Percentiles rank a stretch among this genome's conserved stretches.
phyloP scores from a whole-genome alignment of 1,140 invertebrate genomes.

The Atopsyche davidsoni region DNA sequence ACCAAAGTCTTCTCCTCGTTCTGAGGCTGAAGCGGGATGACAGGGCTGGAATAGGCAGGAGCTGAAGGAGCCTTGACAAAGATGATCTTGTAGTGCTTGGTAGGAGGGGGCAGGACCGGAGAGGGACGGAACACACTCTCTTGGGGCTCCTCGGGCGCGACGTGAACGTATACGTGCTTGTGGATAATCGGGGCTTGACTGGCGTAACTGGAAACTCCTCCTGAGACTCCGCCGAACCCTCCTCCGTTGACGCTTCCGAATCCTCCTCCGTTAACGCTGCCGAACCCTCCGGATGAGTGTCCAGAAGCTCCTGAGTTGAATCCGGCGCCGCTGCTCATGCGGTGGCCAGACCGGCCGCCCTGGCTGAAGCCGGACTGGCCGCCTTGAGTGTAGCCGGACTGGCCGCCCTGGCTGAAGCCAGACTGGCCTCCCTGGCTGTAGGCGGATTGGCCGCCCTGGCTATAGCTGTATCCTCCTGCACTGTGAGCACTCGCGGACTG shows the following conservation, averaged over 20 bases:
- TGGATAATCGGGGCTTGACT: slow-evolving; percentile 56
- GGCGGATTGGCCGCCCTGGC: not conserved
- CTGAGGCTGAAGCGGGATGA: slow-evolving; percentile 60
- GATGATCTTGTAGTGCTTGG: slow-evolving; percentile 71
- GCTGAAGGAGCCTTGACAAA: slow-evolving; percentile 71
- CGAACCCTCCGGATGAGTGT: not conserved
- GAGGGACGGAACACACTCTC: slow-evolving; percentile 2
- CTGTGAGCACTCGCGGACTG: not conserved
- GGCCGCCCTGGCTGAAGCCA: not conserved
- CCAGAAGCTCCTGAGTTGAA: not conserved
- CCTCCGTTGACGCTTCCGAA: not conserved
- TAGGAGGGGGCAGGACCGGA: not conserved
- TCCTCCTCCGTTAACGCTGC: too few relatives aligned
- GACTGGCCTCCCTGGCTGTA: not conserved
- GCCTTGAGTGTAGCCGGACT: not conserved
- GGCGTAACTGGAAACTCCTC: slow-evolving; percentile 1
- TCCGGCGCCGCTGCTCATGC: not conserved
- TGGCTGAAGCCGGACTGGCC: not conserved
- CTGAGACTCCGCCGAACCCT: not conserved
- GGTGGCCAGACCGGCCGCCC: not conserved
- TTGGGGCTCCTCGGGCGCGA: slow-evolving; percentile 63
- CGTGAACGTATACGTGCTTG: slow-evolving; percentile 71
- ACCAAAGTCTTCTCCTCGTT: slow-evolving; percentile 72
- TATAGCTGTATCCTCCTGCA: not conserved
- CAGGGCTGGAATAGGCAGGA: slow-evolving; percentile 59